These are phyloP conservation scores for Zootermopsis nevadensis DNA, from an alignment of 2,888 invertebrate genomes.

Conservation along the genomic window DNA sequence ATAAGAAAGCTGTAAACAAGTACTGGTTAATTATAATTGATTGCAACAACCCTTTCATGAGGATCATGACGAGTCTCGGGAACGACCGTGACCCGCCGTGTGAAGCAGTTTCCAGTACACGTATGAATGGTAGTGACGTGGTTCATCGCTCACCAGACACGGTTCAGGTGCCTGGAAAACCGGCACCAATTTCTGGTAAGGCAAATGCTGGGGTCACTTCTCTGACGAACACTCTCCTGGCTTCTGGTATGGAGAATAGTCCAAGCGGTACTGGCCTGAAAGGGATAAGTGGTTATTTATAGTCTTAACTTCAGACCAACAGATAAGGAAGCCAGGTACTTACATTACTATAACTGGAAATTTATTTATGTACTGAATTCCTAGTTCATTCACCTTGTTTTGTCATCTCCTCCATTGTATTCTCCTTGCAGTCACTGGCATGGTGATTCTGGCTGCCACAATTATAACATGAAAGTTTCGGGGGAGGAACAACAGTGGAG, in stretches of 20 bases:
- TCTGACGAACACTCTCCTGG: conserved; percentile 63
- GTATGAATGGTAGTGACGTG: conserved; percentile 49
- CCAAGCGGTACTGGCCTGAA: conserved; percentile 64
- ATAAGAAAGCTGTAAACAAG: conserved; percentile 46
- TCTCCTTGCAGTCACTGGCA: conserved; percentile 89
- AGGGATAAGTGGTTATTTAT: conserved; percentile 52
- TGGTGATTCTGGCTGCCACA: conserved; percentile 88
- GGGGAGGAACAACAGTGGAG: conserved; percentile 68
- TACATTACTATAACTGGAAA: background rate
- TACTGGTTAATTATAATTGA: conserved; percentile 39
- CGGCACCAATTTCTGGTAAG: conserved; percentile 47
- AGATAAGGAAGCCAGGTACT: background rate
- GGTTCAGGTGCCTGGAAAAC: conserved; percentile 45
- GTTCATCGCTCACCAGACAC: conserved; percentile 43
- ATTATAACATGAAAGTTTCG: conserved; percentile 87
- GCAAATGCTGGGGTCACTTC: conserved; percentile 63
- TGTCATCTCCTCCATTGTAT: conserved; percentile 93
- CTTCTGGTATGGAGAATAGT: conserved; percentile 63
- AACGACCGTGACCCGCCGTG: conserved; percentile 37
- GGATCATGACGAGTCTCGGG: conserved; percentile 47
- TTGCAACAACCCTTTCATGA: conserved; percentile 30
- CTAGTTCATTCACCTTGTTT: conserved; percentile 58
- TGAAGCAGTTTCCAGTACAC: conserved; percentile 50
- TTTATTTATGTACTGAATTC: background rate
- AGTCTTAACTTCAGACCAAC: too few relatives aligned